phyloP scores from a whole-genome alignment of 1,140 invertebrate species.

The Lordiphosa clarofinis region DNA sequence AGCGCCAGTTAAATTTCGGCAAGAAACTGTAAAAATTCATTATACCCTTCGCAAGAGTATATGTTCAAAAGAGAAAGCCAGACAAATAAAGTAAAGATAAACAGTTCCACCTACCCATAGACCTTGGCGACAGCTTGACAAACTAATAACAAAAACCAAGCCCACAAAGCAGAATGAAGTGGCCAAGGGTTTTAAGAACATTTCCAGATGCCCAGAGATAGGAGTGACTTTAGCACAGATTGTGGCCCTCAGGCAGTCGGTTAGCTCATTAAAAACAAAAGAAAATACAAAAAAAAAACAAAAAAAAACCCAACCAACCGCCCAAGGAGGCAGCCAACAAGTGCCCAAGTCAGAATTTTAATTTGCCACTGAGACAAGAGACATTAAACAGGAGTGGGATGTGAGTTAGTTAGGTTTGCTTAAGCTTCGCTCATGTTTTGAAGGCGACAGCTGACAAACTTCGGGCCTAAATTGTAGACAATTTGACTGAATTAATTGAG shows the following conservation, averaged over 20 bases:
- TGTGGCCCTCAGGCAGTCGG: constrained; percentile 31
- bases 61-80: constrained; percentile 13
- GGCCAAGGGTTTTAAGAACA: constrained; percentile 27
- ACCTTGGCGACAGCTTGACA: constrained; percentile 64
- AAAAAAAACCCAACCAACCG: background rate
- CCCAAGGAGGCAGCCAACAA: constrained; percentile 42
- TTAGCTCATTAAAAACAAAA: constrained; percentile 72
- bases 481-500: too few relatives aligned
- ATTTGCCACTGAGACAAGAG: constrained; percentile 43
- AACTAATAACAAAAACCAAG: constrained; percentile 59
- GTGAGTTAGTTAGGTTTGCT: constrained; percentile 7
- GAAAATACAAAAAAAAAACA: constrained; percentile 1
- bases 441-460: constrained; percentile 51
- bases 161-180: constrained; percentile 31
- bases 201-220: constrained; percentile 13
- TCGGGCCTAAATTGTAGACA: too few relatives aligned
- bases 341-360: constrained; percentile 73
- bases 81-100: constrained; percentile 70
- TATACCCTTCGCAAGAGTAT: too few relatives aligned
- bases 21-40: too few relatives aligned
- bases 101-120: constrained; percentile 26
- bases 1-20: too few relatives aligned
- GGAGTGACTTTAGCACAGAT: constrained; percentile 2
- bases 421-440: constrained; percentile 1
- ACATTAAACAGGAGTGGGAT: background rate